Conservation (phyloP, 1,140 invertebrate genomes). For the Macrotrachela quadricornifera region DNA sequence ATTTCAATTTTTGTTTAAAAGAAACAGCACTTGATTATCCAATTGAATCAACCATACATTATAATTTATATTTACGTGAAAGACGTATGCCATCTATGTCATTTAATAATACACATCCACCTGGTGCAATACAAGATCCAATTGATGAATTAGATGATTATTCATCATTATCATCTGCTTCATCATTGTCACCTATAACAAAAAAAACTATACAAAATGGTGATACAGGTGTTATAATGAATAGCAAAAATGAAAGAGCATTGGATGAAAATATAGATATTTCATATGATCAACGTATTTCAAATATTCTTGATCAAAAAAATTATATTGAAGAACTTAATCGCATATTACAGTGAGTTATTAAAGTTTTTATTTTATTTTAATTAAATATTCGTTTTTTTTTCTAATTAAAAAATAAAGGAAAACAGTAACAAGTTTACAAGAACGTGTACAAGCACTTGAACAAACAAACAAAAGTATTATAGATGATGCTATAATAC, state of each 20-base stretch:
- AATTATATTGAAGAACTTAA: slow-evolving; percentile 96
- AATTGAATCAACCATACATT: neutral
- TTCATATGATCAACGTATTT: slow-evolving; percentile 40
- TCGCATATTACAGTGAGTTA: slow-evolving; percentile 70
- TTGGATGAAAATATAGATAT: neutral
- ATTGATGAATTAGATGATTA: neutral
- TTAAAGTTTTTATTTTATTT: slow-evolving; percentile 4
- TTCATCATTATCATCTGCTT: slow-evolving; percentile 11
- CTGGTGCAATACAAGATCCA: slow-evolving; percentile 37
- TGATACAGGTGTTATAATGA: too few relatives aligned
- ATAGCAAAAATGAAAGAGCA: too few relatives aligned
- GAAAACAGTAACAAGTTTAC: neutral
- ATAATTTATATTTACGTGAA: slow-evolving; percentile 8
- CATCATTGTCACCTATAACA: neutral
- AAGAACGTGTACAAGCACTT: neutral
- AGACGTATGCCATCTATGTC: slow-evolving; percentile 19
- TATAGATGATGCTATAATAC: too few relatives aligned
- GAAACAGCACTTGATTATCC: neutral
- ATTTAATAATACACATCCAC: slow-evolving; percentile 86
- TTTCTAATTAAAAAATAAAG: too few relatives aligned
- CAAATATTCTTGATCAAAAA: slow-evolving; percentile 85
- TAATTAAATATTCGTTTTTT: neutral
- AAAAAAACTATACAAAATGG: neutral
- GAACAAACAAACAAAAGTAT: slow-evolving; percentile 43
- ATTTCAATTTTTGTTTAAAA: slow-evolving; percentile 24